A percentile compares a stretch with the other conserved stretches of the same genome.
Evolutionary conservation across 2,797 vertebrate genomes (phyloP).

Genomic region (Lagodon rhomboides): DNA sequence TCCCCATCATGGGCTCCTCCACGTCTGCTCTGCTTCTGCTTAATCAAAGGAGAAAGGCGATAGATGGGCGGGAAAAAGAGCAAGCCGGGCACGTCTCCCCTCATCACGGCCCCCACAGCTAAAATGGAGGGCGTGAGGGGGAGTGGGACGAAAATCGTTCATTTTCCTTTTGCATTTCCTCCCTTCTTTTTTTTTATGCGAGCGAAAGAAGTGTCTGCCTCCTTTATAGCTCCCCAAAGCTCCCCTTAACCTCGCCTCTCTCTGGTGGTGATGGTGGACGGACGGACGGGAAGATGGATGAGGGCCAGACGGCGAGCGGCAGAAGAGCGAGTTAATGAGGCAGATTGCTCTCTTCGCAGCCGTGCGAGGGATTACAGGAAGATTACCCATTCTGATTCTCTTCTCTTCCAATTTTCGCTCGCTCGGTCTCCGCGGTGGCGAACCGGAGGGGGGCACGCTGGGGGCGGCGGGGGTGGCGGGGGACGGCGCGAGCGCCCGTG

Average conservation of each 20-base stretch:
- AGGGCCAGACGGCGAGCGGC: slow-evolving; percentile 42
- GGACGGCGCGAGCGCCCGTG: not conserved
- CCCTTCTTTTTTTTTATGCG: slow-evolving; percentile 52
- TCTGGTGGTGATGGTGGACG: slow-evolving; percentile 34
- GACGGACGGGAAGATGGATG: slow-evolving; percentile 67
- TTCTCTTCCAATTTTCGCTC: slow-evolving; percentile 47
- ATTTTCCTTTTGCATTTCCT: slow-evolving; percentile 50
- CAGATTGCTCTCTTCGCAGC: slow-evolving; percentile 69
- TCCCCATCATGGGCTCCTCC: slow-evolving; percentile 34
- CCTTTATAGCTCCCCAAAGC: slow-evolving; percentile 64
- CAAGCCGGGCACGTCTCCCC: slow-evolving; percentile 18
- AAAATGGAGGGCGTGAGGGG: slow-evolving; percentile 42
- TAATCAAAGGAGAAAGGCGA: slow-evolving; percentile 55
- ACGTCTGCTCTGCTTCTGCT: slow-evolving; percentile 1
- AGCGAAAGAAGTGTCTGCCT: slow-evolving; percentile 49
- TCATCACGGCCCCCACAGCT: slow-evolving; percentile 35
- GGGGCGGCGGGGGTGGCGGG: slow-evolving; percentile 1
- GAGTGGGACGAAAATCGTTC: slow-evolving; percentile 39
- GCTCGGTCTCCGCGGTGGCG: slow-evolving; percentile 12
- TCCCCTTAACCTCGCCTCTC: slow-evolving; percentile 52
- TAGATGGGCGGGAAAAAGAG: slow-evolving; percentile 20
- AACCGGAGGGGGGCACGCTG: slow-evolving; percentile 21
- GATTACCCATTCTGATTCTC: slow-evolving; percentile 74
- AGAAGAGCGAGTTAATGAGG: slow-evolving; percentile 77
- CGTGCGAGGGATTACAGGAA: slow-evolving; percentile 75